Conservation (phyloP, 2,888 invertebrate genomes). For the Chrysolina americana region DNA sequence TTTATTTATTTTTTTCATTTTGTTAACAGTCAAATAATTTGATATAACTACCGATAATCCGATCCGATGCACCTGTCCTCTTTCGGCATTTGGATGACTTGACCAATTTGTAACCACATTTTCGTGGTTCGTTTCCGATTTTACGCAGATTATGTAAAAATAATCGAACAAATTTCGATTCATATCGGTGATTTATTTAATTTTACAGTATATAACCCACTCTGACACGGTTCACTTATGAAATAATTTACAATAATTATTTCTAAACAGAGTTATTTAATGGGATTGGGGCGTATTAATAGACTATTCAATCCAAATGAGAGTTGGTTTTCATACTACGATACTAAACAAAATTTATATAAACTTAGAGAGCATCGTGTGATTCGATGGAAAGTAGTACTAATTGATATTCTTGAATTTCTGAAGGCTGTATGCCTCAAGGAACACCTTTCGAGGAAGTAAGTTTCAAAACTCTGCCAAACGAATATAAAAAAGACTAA, state of each 20-base stretch:
- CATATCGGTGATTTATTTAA: conserved; percentile 9
- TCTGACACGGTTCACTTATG: conserved; percentile 1
- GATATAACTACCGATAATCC: neutral
- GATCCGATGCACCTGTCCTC: neutral
- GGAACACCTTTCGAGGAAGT: too few relatives aligned
- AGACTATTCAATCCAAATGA: too few relatives aligned
- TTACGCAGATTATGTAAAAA: conserved; percentile 1
- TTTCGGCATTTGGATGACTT: neutral
- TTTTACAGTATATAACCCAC: conserved; percentile 5
- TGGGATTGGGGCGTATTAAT: neutral
- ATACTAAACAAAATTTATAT: too few relatives aligned
- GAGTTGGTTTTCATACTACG: neutral
- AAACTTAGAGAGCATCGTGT: too few relatives aligned
- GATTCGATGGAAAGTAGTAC: too few relatives aligned
- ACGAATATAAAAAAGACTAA: too few relatives aligned
- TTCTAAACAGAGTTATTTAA: neutral
- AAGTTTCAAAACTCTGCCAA: too few relatives aligned
- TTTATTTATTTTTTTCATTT: too few relatives aligned
- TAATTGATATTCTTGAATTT: too few relatives aligned
- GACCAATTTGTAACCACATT: conserved; percentile 2
- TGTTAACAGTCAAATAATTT: too few relatives aligned
- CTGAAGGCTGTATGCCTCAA: too few relatives aligned
- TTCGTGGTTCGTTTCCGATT: conserved; percentile 1
- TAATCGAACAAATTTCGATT: conserved; percentile 8
- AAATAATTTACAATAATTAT: neutral